Evolutionary conservation across 2,113 vertebrate species (phyloP), one percentile per base, ranked within the genome.

Genomic region (Cinclus cinclus): DNA sequence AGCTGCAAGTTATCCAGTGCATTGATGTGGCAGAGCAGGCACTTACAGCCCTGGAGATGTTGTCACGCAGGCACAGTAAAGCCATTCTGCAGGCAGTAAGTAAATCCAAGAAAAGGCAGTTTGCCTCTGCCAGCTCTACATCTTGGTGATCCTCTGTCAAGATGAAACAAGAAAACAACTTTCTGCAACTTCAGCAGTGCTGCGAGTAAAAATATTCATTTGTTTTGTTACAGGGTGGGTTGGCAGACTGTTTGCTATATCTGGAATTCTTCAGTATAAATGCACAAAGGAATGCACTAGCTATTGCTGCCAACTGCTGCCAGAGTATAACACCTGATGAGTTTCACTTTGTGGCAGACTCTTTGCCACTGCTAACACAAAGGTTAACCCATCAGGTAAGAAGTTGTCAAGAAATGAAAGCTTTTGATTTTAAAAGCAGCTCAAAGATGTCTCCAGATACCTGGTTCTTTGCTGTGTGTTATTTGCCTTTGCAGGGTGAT

Each of bases 211-310:
- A 94, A 93, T 13, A 10, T 63, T 89, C 59, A 12, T 95, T 67
- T 97, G 0, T 85, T 93, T 94, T 94, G 46, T 94, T 97, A 46
- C 50, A 99, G 99, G 98, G 99, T 96, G 99, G 99, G 80, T 98
- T 99, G 88, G 99, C 99, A 64, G 99, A 99, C 97, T 99, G 99
- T 95, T 98, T 99, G 96, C 98, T 99, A 33, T 99, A 99, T 97
- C 98, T 99, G 88, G 99, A 99, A 94, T 99, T 99, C 98, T 99
- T 99, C 97, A 99, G 99, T 98, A 99, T 99, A 97, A 99, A 99
- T 94, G 99, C 99, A 95, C 99, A 99, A 98, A 99, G 99, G 97
- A 99, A 99, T 60, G 99, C 99, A 15, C 97, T 99, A 97, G 99
- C 99, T 94, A 99, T 99, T 50, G 99, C 99, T 94, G 99, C 99